These are phyloP conservation scores for Drosophila robusta DNA, from an alignment of 2,888 invertebrate genomes.

Conservation along the genomic window DNA sequence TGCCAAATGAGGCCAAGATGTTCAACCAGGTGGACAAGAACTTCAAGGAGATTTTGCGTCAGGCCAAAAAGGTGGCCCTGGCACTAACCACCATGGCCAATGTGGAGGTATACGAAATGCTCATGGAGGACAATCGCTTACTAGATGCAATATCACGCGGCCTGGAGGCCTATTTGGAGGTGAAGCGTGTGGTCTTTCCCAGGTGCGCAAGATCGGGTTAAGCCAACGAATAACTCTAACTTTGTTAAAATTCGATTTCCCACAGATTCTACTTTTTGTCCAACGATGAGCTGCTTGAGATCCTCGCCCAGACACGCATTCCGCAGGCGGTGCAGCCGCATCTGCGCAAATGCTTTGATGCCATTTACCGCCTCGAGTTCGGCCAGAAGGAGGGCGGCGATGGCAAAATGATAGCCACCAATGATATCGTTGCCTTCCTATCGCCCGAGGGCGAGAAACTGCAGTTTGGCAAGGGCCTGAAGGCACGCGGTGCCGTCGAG, in stretches of 20 bases:
- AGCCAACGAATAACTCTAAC: neutral
- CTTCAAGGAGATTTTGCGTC: slow-evolving; percentile 95
- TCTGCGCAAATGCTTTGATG: slow-evolving; percentile 95
- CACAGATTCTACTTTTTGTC: slow-evolving; percentile 93
- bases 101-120: slow-evolving; percentile 89
- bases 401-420: slow-evolving; percentile 88
- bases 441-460: slow-evolving; percentile 95
- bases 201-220: slow-evolving; percentile 84
- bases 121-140: slow-evolving; percentile 90
- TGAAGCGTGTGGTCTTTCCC: slow-evolving; percentile 94
- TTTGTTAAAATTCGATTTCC: neutral
- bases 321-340: slow-evolving; percentile 96
- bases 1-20: slow-evolving; percentile 95
- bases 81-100: slow-evolving; percentile 93
- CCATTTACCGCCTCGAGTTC: slow-evolving; percentile 92
- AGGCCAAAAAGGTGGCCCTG: slow-evolving; percentile 91
- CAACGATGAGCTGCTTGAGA: slow-evolving; percentile 95
- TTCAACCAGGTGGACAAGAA: slow-evolving; percentile 95
- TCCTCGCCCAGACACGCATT: slow-evolving; percentile 95
- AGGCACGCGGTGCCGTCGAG: slow-evolving; percentile 95
- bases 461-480: slow-evolving; percentile 91
- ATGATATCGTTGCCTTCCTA: slow-evolving; percentile 94
- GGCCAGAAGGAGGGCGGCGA: slow-evolving; percentile 88
- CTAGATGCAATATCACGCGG: slow-evolving; percentile 96
- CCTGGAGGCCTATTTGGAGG: slow-evolving; percentile 94